Percentiles rank a stretch among this genome's conserved stretches.
Conservation (phyloP, 2,888 invertebrate genomes). For the Halictus ligatus region DNA sequence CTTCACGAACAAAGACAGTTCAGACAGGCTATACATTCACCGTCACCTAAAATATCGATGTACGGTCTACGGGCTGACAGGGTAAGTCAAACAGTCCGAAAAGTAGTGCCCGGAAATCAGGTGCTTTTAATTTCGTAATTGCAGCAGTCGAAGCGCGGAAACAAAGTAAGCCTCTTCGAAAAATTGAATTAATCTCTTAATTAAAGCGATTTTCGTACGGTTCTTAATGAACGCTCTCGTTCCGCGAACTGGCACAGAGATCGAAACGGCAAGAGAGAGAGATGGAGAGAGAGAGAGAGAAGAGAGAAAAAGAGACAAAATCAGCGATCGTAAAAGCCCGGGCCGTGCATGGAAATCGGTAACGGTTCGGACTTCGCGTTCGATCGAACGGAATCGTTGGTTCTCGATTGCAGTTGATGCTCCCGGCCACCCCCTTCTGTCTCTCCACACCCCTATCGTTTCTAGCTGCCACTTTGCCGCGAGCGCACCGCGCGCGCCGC, state of each 20-base stretch:
- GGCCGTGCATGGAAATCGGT: slow-evolving; percentile 33
- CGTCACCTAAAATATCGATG: neutral
- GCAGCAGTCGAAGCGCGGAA: neutral
- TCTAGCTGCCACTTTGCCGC: slow-evolving; percentile 35
- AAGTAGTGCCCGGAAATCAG: neutral
- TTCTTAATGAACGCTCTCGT: slow-evolving; percentile 13
- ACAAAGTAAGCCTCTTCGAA: no score
- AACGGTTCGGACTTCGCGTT: slow-evolving; percentile 24
- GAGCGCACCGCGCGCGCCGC: neutral
- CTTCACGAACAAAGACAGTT: no score
- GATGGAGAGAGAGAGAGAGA: neutral
- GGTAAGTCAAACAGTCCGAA: neutral
- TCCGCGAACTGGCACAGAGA: neutral
- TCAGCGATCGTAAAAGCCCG: slow-evolving; percentile 5
- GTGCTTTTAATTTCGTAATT: slow-evolving; percentile 2
- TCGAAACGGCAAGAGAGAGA: neutral
- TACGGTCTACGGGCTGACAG: neutral
- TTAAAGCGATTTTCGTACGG: slow-evolving; percentile 9
- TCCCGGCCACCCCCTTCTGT: neutral
- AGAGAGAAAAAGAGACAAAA: neutral
- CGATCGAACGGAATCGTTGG: slow-evolving; percentile 45
- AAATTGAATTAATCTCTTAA: slow-evolving; percentile 23
- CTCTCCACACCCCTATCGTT: slow-evolving; percentile 26
- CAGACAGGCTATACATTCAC: neutral
- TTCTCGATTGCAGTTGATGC: slow-evolving; percentile 1